Percentiles rank a stretch among this genome's conserved stretches.
Conservation (phyloP, 2,113 vertebrate genomes). For the Salvelinus namaycush region DNA sequence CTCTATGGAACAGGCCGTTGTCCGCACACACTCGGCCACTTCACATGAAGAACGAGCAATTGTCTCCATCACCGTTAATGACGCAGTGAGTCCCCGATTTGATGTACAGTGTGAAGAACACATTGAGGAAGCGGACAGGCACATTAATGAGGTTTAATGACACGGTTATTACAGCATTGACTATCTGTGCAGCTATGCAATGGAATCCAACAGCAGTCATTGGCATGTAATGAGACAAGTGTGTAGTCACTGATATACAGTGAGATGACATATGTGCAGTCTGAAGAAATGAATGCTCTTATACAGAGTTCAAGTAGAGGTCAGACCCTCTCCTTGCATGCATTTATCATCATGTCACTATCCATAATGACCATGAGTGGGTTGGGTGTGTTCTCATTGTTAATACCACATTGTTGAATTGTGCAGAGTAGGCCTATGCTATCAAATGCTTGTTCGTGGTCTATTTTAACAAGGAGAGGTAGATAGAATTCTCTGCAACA, state of each 20-base stretch:
- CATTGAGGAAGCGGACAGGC: slow-evolving; percentile 27
- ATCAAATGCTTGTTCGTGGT: no score
- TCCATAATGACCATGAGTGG: background rate
- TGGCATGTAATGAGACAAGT: background rate
- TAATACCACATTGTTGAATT: no score
- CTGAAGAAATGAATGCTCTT: background rate
- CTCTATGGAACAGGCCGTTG: slow-evolving; percentile 38
- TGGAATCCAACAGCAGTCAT: no score
- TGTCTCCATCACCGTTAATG: slow-evolving; percentile 59
- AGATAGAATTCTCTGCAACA: no score
- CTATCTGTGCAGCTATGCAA: background rate
- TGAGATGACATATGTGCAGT: background rate
- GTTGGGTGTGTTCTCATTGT: background rate
- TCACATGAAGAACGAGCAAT: slow-evolving; percentile 59
- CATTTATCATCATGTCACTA: background rate
- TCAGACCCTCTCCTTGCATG: background rate
- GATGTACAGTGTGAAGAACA: slow-evolving; percentile 35
- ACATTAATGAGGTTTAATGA: slow-evolving; percentile 34
- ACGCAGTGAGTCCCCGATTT: slow-evolving; percentile 41
- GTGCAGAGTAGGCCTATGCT: background rate
- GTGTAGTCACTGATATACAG: background rate
- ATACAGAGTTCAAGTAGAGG: background rate
- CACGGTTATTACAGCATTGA: slow-evolving; percentile 23
- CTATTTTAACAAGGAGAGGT: no score
- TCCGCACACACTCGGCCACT: slow-evolving; percentile 44